Evolutionary conservation across 1,140 invertebrate species (phyloP).

Genomic region (Drosophila orosa): DNA sequence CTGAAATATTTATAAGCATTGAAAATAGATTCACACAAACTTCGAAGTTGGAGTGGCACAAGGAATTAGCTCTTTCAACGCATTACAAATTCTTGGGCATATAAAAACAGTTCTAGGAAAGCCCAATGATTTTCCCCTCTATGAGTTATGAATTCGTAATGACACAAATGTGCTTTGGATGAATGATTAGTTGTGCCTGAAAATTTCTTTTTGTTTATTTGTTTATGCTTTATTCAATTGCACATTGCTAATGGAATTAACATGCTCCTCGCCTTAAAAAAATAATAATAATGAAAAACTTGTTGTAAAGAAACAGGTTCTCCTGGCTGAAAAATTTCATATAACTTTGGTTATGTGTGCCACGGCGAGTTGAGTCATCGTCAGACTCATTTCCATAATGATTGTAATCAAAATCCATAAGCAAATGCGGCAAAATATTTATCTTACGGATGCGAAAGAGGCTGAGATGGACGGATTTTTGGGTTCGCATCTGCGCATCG

Average conservation of each 20-base stretch:
- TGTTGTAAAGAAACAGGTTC: constrained; percentile 57
- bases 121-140: constrained; percentile 20
- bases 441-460: constrained; percentile 1
- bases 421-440: constrained; percentile 13
- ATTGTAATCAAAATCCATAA: constrained; percentile 24
- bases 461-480: constrained; percentile 2
- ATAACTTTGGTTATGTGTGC: constrained; percentile 42
- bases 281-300: constrained; percentile 16
- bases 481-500: constrained; percentile 34
- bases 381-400: constrained; percentile 40
- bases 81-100: constrained; percentile 57
- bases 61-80: constrained; percentile 24
- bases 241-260: constrained; percentile 47
- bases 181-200: constrained; percentile 40
- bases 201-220: constrained; percentile 23
- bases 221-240: constrained; percentile 39
- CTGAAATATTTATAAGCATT: background rate
- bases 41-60: background rate
- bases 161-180: constrained; percentile 32
- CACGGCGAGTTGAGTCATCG: constrained; percentile 37
- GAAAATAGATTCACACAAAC: constrained; percentile 10
- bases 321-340: constrained; percentile 3
- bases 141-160: constrained; percentile 61
- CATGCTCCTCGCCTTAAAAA: constrained; percentile 2
- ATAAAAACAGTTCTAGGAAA: constrained; percentile 41